These are phyloP conservation scores for Odontomyia ornata DNA, from an alignment of 2,888 invertebrate genomes.

Conservation along the genomic window DNA sequence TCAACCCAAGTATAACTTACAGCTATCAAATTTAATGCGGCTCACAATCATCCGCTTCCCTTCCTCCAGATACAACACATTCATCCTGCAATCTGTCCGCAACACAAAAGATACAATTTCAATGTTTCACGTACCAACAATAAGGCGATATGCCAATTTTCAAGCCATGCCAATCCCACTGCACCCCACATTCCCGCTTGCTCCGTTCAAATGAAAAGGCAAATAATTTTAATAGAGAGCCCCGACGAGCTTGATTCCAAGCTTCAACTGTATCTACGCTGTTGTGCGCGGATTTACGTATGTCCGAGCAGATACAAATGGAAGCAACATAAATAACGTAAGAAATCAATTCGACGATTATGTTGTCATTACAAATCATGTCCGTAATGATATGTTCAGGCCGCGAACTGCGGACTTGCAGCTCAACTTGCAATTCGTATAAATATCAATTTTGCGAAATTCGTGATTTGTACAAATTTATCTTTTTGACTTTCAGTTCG, in stretches of 20 bases:
- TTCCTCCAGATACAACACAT: background rate
- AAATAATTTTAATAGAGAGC: constrained; percentile 36
- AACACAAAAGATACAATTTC: constrained; percentile 4
- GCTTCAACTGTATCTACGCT: background rate
- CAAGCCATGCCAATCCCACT: background rate
- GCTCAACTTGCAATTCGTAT: constrained; percentile 37
- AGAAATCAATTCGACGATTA: constrained; percentile 54
- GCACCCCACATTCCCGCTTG: background rate
- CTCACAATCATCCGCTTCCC: background rate
- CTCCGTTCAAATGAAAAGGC: background rate
- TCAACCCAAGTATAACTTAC: background rate
- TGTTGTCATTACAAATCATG: constrained; percentile 55
- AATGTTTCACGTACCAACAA: background rate
- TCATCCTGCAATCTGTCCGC: background rate
- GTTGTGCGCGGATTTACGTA: background rate
- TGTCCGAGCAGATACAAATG: constrained; percentile 22
- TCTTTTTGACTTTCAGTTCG: constrained; percentile 33
- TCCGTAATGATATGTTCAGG: constrained; percentile 53
- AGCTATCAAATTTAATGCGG: background rate
- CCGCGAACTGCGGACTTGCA: constrained; percentile 44
- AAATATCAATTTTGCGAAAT: constrained; percentile 48
- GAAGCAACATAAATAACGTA: constrained; percentile 44
- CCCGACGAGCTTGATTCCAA: constrained; percentile 19
- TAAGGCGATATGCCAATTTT: background rate
- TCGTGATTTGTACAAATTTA: constrained; percentile 51